Evolutionary conservation across 1,140 invertebrate genomes (phyloP), one percentile per base, ranked within the genome.

Genomic region (Aphelenchoides besseyi): DNA sequence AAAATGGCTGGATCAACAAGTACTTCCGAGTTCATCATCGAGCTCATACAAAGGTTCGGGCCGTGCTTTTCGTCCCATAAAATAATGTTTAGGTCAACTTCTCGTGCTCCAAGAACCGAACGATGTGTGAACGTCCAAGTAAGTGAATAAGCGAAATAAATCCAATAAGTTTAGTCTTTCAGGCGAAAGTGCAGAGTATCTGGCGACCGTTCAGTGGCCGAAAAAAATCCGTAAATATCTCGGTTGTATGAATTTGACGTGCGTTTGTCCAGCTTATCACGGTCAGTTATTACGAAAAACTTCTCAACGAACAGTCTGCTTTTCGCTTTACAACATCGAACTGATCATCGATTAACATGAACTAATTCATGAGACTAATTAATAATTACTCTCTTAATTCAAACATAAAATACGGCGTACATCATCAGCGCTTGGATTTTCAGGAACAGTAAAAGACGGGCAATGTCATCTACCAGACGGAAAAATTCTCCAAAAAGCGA

Each of bases 191-290:
- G n/a, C n/a, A 66, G 30, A 12, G 26, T 33, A 33, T 26, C 30
- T 66, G 48, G 76, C 74, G n/a, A 52, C 62, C 12, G 77, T 66
- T 35, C 28, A 28, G 9, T 76, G 75, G 75, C 75, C 75, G 2
- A 35, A 36, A 37, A 54, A 73, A 18, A n/a, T 76, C 1, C 37
- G 72, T 30, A 63, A 79, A 3, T 79, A 74, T 63, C 26, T 80
- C 23, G 59, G 55, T 63, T 82, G 81, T 48, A 74, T 84, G 82
- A 71, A 75, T 63, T 69, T 82, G 3, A 55, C 70, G 32, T 82
- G 79, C 64, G 52, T 75, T 35, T 82, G 81, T 61, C 78, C 75
- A 12, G 78, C 74, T 64, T 79, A 72, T 55, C 68, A 72, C 18
- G 76, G 78, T 74, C 30, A 68, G 77, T 32, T 37, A 62, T 12